These are phyloP conservation scores for Netelia melanura DNA, from an alignment of 2,888 invertebrate species.

Conservation along the genomic window DNA sequence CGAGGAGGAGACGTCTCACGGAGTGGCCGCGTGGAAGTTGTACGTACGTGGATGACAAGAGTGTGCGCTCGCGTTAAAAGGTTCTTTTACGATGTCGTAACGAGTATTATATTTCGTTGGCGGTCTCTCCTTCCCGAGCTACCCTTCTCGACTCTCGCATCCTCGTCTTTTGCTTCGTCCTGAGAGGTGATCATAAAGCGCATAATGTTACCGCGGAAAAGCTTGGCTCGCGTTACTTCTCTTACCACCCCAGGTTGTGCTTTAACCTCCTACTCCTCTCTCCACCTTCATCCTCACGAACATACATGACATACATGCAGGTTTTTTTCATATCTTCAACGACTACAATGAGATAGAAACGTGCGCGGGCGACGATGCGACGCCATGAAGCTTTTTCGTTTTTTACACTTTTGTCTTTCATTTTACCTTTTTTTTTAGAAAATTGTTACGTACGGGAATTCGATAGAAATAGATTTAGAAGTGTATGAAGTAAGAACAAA, in stretches of 20 bases:
- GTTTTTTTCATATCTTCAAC: conserved; percentile 65
- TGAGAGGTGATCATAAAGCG: conserved; percentile 77
- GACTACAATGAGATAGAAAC: conserved; percentile 59
- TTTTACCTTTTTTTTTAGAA: conserved; percentile 14
- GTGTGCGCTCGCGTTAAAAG: conserved; percentile 79
- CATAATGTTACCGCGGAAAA: conserved; percentile 73
- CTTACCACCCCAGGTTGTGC: conserved; percentile 19
- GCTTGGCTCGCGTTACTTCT: conserved; percentile 68
- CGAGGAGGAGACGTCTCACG: conserved; percentile 50
- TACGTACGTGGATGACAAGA: conserved; percentile 60
- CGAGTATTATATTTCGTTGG: conserved; percentile 76
- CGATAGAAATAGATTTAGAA: no score
- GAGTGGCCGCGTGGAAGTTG: conserved; percentile 50
- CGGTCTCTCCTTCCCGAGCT: conserved; percentile 43
- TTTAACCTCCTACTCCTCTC: conserved; percentile 1
- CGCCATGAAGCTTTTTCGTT: conserved; percentile 34
- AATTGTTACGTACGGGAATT: not conserved
- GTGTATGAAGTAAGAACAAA: no score
- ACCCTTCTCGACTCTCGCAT: conserved; percentile 19
- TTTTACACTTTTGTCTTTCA: conserved; percentile 13
- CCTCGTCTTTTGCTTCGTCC: conserved; percentile 70
- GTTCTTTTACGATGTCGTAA: conserved; percentile 82
- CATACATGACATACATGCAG: conserved; percentile 35
- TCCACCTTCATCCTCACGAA: conserved; percentile 16
- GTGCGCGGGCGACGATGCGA: conserved; percentile 45